A percentile compares a stretch with the other conserved stretches of the same genome.
These are phyloP conservation scores for Lycaena phlaeas DNA, from an alignment of 2,888 invertebrate species.

Conservation along the genomic window DNA sequence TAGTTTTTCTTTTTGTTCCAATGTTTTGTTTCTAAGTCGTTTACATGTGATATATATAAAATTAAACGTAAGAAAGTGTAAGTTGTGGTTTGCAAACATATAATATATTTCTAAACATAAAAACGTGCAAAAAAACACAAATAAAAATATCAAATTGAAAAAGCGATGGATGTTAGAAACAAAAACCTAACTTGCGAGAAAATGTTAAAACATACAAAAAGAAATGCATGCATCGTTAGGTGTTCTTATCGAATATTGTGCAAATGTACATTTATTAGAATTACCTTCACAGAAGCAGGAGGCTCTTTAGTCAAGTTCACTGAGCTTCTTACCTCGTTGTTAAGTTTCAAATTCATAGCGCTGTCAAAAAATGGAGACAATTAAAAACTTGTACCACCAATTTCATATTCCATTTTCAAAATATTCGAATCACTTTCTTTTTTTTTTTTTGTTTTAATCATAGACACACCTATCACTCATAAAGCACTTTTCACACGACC, in stretches of 20 bases:
- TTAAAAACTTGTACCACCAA: not conserved
- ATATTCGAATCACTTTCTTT: slow-evolving; percentile 2
- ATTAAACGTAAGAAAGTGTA: too few relatives aligned
- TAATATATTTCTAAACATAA: too few relatives aligned
- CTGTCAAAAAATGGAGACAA: slow-evolving; percentile 28
- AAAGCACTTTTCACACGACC: slow-evolving; percentile 19
- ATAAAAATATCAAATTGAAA: too few relatives aligned
- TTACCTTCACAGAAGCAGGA: slow-evolving; percentile 50
- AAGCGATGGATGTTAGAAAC: too few relatives aligned
- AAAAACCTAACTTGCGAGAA: not conserved
- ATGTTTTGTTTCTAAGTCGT: too few relatives aligned
- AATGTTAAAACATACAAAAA: slow-evolving; percentile 2
- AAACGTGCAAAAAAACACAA: too few relatives aligned
- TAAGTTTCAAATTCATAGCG: slow-evolving; percentile 57
- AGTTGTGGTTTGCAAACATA: too few relatives aligned
- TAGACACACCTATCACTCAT: slow-evolving; percentile 44
- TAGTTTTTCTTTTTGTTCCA: too few relatives aligned
- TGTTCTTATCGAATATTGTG: slow-evolving; percentile 7
- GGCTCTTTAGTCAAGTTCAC: slow-evolving; percentile 31
- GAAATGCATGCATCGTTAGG: not conserved
- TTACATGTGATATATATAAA: too few relatives aligned
- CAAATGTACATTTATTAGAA: slow-evolving; percentile 17
- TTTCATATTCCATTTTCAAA: not conserved
- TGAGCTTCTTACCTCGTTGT: slow-evolving; percentile 48
- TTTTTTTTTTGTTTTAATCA: too few relatives aligned